Conservation (phyloP, 2,113 vertebrate genomes). For the human (Homo sapiens) region DNA sequence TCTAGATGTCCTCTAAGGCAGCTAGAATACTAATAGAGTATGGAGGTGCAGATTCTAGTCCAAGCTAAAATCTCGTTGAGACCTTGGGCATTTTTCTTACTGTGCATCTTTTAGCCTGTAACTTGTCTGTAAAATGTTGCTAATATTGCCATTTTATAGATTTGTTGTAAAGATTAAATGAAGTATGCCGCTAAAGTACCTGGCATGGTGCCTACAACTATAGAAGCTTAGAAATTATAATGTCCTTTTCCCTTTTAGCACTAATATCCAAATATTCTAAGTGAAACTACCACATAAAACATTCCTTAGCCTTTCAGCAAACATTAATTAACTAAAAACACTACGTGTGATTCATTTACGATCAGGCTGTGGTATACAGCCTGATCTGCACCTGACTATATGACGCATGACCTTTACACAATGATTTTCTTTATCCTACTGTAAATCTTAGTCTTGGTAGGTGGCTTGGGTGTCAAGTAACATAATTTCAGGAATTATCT, state of each 20-base stretch:
- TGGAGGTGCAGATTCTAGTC: neutral
- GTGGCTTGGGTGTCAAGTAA: neutral
- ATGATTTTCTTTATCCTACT: neutral
- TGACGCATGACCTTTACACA: neutral
- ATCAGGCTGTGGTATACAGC: neutral
- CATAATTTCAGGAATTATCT: neutral
- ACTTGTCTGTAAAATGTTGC: neutral
- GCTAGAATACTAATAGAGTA: neutral
- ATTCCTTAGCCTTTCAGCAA: constrained; percentile 5
- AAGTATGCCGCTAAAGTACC: neutral
- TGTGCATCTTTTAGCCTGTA: neutral
- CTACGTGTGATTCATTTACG: neutral
- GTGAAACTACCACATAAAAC: constrained; percentile 1
- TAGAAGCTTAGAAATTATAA: constrained; percentile 23
- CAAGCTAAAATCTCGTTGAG: neutral
- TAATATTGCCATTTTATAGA: constrained; percentile 39
- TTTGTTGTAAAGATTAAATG: neutral
- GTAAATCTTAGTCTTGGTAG: neutral
- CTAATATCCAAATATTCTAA: neutral
- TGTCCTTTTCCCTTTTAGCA: neutral
- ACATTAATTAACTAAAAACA: constrained; percentile 30
- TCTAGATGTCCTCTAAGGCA: neutral
- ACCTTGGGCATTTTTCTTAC: neutral
- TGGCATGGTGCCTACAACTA: neutral
- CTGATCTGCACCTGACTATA: neutral